Percentiles rank a stretch among this genome's conserved stretches.
These are phyloP conservation scores for Nasalis larvatus DNA, from an alignment of 2,113 vertebrate species.

Conservation along the genomic window DNA sequence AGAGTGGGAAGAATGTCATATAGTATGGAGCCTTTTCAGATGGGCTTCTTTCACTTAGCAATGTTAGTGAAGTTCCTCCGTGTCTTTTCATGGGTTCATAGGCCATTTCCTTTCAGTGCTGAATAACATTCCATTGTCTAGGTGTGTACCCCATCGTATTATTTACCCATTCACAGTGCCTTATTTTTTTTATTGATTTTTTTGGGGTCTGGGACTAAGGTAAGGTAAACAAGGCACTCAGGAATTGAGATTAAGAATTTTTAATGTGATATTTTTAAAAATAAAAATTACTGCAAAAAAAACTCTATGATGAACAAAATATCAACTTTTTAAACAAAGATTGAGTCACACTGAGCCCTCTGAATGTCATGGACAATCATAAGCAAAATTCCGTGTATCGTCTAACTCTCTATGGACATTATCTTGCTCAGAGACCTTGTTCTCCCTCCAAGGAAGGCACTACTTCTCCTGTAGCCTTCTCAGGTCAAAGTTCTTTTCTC, in stretches of 20 bases:
- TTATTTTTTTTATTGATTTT: not conserved
- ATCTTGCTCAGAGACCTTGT: not conserved
- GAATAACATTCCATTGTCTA: not conserved
- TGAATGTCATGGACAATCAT: not conserved
- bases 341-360: not conserved
- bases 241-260: not conserved
- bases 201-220: not conserved
- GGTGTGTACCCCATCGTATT: not conserved
- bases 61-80: fast-evolving
- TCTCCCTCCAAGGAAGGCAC: not conserved
- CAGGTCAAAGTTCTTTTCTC: not conserved
- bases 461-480: too few relatives aligned
- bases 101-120: not conserved
- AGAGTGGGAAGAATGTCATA: not conserved
- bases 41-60: not conserved
- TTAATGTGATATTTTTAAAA: not conserved
- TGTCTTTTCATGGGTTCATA: not conserved
- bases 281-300: not conserved
- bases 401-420: too few relatives aligned
- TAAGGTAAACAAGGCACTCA: not conserved
- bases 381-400: fast-evolving
- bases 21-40: not conserved
- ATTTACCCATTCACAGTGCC: not conserved
- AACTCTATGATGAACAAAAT: not conserved
- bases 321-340: not conserved